A percentile compares a stretch with the other conserved stretches of the same genome.
These are phyloP conservation scores for Macropus fuliginosus DNA, from an alignment of 2,797 vertebrate species.

Conservation along the genomic window DNA sequence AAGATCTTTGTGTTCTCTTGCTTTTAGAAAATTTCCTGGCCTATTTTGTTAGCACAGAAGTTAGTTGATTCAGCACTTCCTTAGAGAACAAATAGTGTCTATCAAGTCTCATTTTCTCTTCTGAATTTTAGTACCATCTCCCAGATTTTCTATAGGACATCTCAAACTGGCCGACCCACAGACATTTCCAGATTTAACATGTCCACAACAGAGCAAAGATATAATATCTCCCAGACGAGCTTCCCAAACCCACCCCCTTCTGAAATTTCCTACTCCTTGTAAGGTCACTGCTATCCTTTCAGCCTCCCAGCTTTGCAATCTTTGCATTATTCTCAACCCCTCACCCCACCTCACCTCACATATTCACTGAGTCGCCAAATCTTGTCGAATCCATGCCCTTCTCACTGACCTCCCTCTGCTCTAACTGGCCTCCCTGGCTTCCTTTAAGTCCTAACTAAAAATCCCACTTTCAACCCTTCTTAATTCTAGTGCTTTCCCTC, in stretches of 20 bases:
- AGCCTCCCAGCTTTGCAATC: not conserved
- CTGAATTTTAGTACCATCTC: not conserved
- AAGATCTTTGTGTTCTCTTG: not conserved
- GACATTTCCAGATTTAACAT: not conserved
- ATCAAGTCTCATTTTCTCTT: not conserved
- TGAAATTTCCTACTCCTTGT: not conserved
- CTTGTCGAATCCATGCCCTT: not conserved
- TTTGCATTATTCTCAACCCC: not conserved
- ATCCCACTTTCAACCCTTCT: no score
- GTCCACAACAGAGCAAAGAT: not conserved
- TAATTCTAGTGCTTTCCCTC: not conserved
- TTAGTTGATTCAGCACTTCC: not conserved
- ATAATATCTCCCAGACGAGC: not conserved
- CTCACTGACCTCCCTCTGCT: no score
- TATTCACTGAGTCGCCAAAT: not conserved
- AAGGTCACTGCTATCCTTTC: not conserved
- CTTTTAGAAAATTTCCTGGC: not conserved
- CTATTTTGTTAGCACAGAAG: not conserved
- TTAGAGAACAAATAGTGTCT: not conserved
- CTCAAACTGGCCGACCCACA: not conserved
- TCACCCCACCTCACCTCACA: no score
- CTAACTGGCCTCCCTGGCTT: no score
- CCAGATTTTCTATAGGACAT: not conserved
- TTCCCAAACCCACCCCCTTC: not conserved
- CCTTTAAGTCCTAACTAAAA: no score